A percentile compares a stretch with the other conserved stretches of the same genome.
These are phyloP conservation scores for Papilio elwesi DNA, from an alignment of 2,888 invertebrate species.

Conservation along the genomic window DNA sequence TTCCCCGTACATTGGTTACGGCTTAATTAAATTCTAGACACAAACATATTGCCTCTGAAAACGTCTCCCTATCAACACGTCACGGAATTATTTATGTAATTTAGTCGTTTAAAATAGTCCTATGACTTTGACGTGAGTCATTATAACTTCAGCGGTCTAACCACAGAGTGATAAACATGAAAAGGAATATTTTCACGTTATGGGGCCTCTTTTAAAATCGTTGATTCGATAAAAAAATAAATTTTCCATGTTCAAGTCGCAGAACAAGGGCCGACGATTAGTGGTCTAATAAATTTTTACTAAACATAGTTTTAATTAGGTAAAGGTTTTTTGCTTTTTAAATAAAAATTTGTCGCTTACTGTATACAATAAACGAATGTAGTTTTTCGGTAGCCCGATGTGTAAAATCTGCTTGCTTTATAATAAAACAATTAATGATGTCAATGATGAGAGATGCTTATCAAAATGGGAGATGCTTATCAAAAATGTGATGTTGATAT, in stretches of 20 bases:
- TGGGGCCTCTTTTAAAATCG: background rate
- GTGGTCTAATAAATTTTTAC: too few relatives aligned
- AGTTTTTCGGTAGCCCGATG: background rate
- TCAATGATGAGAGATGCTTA: slow-evolving; percentile 1
- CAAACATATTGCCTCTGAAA: slow-evolving; percentile 16
- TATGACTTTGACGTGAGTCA: slow-evolving; percentile 21
- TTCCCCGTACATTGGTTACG: background rate
- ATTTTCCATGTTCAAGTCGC: too few relatives aligned
- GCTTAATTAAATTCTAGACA: slow-evolving; percentile 26
- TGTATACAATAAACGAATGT: background rate
- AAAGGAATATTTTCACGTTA: slow-evolving; percentile 2
- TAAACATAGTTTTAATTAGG: too few relatives aligned
- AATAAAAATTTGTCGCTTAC: background rate
- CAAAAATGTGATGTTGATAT: background rate
- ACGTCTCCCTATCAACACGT: slow-evolving; percentile 4
- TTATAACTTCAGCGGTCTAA: slow-evolving; percentile 4
- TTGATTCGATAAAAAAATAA: too few relatives aligned
- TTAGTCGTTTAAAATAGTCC: slow-evolving; percentile 10
- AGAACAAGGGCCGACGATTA: too few relatives aligned
- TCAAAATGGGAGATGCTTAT: background rate
- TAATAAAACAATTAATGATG: background rate
- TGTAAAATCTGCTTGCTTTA: background rate
- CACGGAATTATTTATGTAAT: slow-evolving; percentile 32
- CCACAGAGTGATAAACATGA: slow-evolving; percentile 19
- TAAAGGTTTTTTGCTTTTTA: background rate